A percentile compares a stretch with the other conserved stretches of the same genome.
Evolutionary conservation across 2,888 invertebrate genomes (phyloP).

Genomic region (Metacarcinus magister): DNA sequence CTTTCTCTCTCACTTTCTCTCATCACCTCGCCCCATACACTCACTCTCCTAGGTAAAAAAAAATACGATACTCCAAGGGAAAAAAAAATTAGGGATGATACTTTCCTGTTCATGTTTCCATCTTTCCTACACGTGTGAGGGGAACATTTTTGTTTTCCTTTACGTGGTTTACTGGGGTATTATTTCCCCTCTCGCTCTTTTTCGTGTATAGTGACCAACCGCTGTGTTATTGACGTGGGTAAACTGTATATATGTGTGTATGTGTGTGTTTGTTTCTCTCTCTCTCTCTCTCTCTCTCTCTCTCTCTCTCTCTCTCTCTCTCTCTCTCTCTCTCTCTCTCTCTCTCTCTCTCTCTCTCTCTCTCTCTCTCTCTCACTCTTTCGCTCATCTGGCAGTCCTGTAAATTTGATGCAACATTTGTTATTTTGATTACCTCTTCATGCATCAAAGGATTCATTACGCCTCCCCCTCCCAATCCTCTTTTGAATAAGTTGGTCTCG

Average conservation of each 20-base stretch:
- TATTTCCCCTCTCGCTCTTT: background rate
- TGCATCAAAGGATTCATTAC: background rate
- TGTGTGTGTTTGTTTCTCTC: background rate
- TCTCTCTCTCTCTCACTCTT: no score
- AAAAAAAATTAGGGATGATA: no score
- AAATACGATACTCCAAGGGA: background rate
- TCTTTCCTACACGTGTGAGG: background rate
- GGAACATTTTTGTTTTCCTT: background rate
- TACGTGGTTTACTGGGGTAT: background rate
- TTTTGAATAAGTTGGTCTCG: background rate
- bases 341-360: slow-evolving; percentile 26
- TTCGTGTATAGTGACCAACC: background rate
- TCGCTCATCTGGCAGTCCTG: background rate
- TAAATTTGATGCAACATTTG: background rate
- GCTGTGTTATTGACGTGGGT: background rate
- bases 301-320: slow-evolving; percentile 26
- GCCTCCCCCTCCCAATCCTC: background rate
- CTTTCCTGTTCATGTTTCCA: background rate
- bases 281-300: background rate
- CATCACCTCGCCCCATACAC: background rate
- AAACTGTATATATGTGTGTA: background rate
- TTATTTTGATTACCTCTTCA: background rate
- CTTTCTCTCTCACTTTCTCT: background rate
- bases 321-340: slow-evolving; percentile 26
- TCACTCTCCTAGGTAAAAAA: background rate